phyloP scores from a whole-genome alignment of 2,113 vertebrate species.

The Gnathonemus echidnorhynchus region DNA sequence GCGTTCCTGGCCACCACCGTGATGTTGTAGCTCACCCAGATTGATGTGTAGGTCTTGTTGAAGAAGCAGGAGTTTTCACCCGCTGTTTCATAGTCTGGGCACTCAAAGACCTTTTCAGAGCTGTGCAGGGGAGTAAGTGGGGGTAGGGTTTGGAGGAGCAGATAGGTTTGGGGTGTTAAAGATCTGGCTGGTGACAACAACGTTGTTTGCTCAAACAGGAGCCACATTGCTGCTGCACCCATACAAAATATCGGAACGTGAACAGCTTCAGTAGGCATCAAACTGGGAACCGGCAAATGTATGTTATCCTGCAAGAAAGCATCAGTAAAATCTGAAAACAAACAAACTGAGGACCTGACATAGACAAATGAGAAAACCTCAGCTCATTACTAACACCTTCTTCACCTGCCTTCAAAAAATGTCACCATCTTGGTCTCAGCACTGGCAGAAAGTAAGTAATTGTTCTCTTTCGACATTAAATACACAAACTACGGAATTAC shows the following conservation, averaged over 20 bases:
- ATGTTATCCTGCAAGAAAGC: background rate
- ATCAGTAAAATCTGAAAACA: background rate
- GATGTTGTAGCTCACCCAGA: constrained; percentile 75
- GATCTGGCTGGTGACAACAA: background rate
- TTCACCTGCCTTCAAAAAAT: background rate
- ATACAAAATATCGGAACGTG: too few relatives aligned
- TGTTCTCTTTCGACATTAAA: background rate
- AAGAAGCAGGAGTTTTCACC: constrained; percentile 86
- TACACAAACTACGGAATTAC: background rate
- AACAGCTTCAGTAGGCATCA: background rate
- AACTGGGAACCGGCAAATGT: background rate
- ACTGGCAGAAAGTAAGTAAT: background rate
- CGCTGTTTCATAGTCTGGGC: constrained; percentile 76
- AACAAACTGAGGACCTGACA: background rate
- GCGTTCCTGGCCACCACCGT: constrained; percentile 71
- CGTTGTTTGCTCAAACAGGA: background rate
- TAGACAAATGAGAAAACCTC: background rate
- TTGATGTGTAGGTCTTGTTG: constrained; percentile 66
- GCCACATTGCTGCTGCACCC: background rate
- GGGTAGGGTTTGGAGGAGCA: background rate
- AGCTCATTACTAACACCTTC: background rate
- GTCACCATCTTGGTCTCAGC: background rate
- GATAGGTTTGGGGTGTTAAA: background rate
- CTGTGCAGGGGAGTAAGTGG: constrained; percentile 30
- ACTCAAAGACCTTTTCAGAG: constrained; percentile 57